A percentile compares a stretch with the other conserved stretches of the same genome.
These are phyloP conservation scores for Drosophila cardini DNA, from an alignment of 1,140 invertebrate genomes.

Conservation along the genomic window DNA sequence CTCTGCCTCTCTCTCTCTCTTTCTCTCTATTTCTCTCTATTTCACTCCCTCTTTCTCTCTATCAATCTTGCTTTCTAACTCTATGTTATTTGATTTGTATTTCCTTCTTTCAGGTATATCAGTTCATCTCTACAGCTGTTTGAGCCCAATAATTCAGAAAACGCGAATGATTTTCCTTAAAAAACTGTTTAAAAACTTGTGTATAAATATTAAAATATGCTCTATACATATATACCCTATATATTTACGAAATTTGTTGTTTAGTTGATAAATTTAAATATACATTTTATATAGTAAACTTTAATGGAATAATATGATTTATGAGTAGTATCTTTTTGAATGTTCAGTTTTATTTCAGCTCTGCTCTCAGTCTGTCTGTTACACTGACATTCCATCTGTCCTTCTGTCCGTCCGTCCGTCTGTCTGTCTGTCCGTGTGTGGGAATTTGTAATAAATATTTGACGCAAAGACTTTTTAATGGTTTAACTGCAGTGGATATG, in stretches of 20 bases:
- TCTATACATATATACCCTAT: no score
- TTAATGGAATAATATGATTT: no score
- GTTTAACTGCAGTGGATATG: slow-evolving; percentile 68
- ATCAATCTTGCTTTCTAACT: not conserved
- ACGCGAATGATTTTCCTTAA: not conserved
- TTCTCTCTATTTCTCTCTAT: not conserved
- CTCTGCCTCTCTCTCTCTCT: slow-evolving; percentile 20
- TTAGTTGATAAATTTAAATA: no score
- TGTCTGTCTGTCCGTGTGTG: slow-evolving; percentile 32
- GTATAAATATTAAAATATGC: no score
- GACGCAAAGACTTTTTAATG: slow-evolving; percentile 68
- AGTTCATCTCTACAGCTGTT: not conserved
- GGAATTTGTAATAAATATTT: slow-evolving; percentile 77
- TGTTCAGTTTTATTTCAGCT: no score
- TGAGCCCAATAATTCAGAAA: not conserved
- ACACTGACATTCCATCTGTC: not conserved
- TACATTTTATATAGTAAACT: no score
- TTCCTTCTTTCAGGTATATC: slow-evolving; percentile 12
- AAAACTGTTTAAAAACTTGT: no score
- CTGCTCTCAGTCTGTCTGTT: slow-evolving; percentile 25
- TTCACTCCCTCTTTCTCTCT: not conserved
- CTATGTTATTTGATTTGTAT: slow-evolving; percentile 33
- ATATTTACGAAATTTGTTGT: no score
- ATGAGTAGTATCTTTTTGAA: no score
- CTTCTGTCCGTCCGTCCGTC: slow-evolving; percentile 6